Base-by-base conservation (phyloP, 2,113 vertebrate species). In the Otis tarda region DNA sequence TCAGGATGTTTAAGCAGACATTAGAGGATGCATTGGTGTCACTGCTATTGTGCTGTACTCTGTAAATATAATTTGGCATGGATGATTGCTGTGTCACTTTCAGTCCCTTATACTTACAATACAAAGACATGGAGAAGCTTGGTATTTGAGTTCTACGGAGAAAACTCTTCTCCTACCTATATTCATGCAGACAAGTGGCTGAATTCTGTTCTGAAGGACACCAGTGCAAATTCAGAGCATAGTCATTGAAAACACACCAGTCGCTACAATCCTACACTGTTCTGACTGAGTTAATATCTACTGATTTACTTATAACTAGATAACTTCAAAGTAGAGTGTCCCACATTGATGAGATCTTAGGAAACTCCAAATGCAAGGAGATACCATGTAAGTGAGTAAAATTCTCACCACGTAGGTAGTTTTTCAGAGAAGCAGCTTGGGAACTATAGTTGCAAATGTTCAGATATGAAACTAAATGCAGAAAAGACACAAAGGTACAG, bases 1-100 rank as follows among this genome's bases (percentile, higher is more conserved):
- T 45, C 57, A 50, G 70, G 75, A 90, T 57, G 70, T 79, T 95
- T 94, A 96, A 95, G 89, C 82, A 96, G 70, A 79, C 74, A 52
- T 90, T 83, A 89, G 71, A 91, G 30, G 70, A 90, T 81, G 87
- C 41, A 73, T 6, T 60, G 70, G 53, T 94, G 74, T 90, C 89
- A 89, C 61, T 81, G 59, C 70, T 94, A 23, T 56, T 87, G 61
- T 65, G 87, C 60, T 65, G 6, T 56, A 68, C 35, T 52, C 63
- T 79, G 23, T 45, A 74, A 41, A 52, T 35, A 52, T 35, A 84
- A 78, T 76, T 79, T 9, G 14, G 45, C n/a, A 59, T 4, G 14
- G 71, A 45, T 81, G 69, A 87, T 65, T 89, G 61, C 56, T 60
- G 17, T 39, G n/a, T 43, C 67, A 76, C 49, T 87, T 84, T 76